These are phyloP conservation scores for Athrips mouffetella DNA, from an alignment of 2,888 invertebrate species.

Conservation along the genomic window DNA sequence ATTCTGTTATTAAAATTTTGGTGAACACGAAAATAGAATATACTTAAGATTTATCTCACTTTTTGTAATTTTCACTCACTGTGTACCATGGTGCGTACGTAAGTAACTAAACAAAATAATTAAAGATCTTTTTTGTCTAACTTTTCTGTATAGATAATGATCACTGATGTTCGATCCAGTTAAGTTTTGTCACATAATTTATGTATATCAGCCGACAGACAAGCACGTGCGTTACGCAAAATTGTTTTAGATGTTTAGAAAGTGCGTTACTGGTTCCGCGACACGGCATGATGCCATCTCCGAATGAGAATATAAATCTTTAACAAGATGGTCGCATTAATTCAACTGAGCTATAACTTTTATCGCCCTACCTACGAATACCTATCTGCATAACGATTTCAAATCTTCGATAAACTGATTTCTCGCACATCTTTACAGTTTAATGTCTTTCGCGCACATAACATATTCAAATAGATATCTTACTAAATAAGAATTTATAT, in stretches of 20 bases:
- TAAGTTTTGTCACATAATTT: not conserved
- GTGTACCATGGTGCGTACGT: too few species aligned
- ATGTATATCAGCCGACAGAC: not conserved
- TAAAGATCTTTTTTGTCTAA: too few species aligned
- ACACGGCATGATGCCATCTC: not conserved
- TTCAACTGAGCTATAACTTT: conserved; percentile 14
- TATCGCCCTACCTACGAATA: conserved; percentile 10
- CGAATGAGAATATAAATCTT: conserved; percentile 12
- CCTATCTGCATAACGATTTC: not conserved
- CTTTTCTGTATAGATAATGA: too few species aligned
- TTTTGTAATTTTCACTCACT: too few species aligned
- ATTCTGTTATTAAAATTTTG: too few species aligned
- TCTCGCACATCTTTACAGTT: conserved; percentile 2
- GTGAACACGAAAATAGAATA: too few species aligned
- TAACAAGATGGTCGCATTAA: conserved; percentile 14
- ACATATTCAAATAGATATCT: too few species aligned
- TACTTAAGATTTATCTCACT: too few species aligned
- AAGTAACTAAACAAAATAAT: too few species aligned
- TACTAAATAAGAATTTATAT: too few species aligned
- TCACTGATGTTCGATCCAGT: not conserved
- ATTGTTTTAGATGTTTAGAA: conserved; percentile 8
- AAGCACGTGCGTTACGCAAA: conserved; percentile 11
- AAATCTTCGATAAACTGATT: conserved; percentile 5
- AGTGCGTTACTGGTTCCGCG: conserved; percentile 8
- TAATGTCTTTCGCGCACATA: too few species aligned